Evolutionary conservation across 2,888 invertebrate species (phyloP), one percentile per base, ranked within the genome.

Genomic region (Melieria omissa): DNA sequence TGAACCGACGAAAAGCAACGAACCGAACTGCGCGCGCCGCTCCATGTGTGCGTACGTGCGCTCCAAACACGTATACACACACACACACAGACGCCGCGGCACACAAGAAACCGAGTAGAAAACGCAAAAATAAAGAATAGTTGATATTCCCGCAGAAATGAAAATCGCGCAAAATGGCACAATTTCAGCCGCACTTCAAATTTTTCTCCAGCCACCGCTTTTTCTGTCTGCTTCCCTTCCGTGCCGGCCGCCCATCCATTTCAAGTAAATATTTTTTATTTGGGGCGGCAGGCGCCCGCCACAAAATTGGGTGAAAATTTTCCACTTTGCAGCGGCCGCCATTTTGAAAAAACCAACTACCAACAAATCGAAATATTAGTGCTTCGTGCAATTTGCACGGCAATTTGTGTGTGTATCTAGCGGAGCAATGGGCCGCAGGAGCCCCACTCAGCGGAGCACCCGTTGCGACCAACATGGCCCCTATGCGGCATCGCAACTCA

Each of bases 341-440:
- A 77, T 78, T 76, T 78, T 78, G 78, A 74, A 76, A 75, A 73
- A 60, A 42, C 58, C 29, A 29, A 29, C 29, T 29, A 29, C 29
- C 14, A 58, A 54, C 55, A 70, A 72, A 46, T 16, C 64, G 42
- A 64, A 55, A 57, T 54, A 65, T 57, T 62, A 45, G 49, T 64
- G 55, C 44, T 69, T 54, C 45, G 44, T 42, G 16, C 16, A 60
- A n/a, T 41, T 55, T 52, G 47, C 68, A 68, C 29, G 52, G 69
- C 60, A 55, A 52, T 55, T 73, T 74, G 68, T 75, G 54, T 75
- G 72, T 76, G 72, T 75, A 47, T 67, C 41, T 10, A 66, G 12
- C 45, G 42, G 7, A 65, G 61, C 16, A 52, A 16, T 5, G 72
- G 63, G 45, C 72, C 72, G 73, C 47, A 55, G 72, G 64, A 76